Base-by-base conservation (phyloP, 2,797 vertebrate species). In the Ctenopoma multispine region DNA sequence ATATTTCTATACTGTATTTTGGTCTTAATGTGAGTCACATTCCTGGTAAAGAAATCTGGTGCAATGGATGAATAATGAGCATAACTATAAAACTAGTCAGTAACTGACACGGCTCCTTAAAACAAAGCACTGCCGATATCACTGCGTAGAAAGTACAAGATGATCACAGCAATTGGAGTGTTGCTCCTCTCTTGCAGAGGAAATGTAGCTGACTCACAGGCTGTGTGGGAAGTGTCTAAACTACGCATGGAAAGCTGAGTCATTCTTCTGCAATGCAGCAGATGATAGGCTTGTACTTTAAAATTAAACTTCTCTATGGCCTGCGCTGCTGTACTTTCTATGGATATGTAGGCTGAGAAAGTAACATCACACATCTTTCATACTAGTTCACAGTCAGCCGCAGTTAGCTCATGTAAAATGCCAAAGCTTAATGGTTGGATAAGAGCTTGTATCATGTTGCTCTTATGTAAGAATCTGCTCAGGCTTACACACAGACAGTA, bases 261-360 rank as follows among this genome's bases (percentile, higher is more conserved):
- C 91, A 92, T 86, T 71, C 79, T 67, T 56, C 79, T 79, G 72
- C 83, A 84, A 73, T 87, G 89, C 89, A 85, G 86, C 77, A 83
- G 24, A 85, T 10, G 7, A 63, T 9, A n/a, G 55, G 53, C n/a
- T 21, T 34, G 67, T 67, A 23, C 23, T 9, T 7, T 65, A 24
- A 3, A 6, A 48, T 62, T 47, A 29, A 81, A 72, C 18, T 43
- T 58, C 7, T 44, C 66, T 50, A 12, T 43, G 31, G 7, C 21
- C 1, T 23, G 50, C 47, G 21, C 4, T 31, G 41, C 47, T 15
- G 7, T 13, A 17, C 70, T 61, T 34, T 34, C 40, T 76, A 23
- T 44, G 59, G 48, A 77, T 60, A 2, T 56, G 18, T 43, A 17
- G 31, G 7, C 29, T 73, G 43, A 60, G 59, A 84, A 58, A 75